Evolutionary conservation across 30 jellyfish, hydroid and myxozoan genomes (phyloP).

Genomic region (Cassiopea andromeda): DNA sequence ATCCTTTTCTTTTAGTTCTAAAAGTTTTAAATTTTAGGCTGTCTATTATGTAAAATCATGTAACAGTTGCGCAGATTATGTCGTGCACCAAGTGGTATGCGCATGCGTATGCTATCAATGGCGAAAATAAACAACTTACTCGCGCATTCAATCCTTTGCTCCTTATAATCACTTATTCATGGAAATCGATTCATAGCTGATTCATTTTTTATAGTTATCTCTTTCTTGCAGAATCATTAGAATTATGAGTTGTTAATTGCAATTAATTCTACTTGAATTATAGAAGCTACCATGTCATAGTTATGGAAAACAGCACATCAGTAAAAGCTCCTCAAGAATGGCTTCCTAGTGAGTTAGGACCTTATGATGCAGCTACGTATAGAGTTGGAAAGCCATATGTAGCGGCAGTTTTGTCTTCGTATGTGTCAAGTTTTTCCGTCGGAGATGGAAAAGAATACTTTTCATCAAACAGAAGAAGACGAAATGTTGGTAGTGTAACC

Average conservation of each 20-base stretch:
- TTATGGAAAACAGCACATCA: slow-evolving; percentile 24
- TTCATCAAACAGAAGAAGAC: slow-evolving; percentile 12
- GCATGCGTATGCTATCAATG: neutral
- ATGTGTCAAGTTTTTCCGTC: slow-evolving; percentile 37
- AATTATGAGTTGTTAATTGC: neutral
- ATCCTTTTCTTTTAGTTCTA: no score
- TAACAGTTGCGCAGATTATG: neutral
- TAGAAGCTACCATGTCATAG: slow-evolving; percentile 76
- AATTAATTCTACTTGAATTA: neutral
- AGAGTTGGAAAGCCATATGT: slow-evolving; percentile 66
- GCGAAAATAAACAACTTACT: neutral
- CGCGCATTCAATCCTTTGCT: neutral
- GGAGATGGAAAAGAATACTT: slow-evolving; percentile 85
- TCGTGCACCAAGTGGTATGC: neutral
- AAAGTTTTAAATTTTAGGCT: neutral
- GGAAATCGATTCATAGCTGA: neutral
- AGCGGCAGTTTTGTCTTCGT: slow-evolving; percentile 71
- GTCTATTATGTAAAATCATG: neutral
- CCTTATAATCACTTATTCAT: neutral
- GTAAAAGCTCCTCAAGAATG: slow-evolving; percentile 29
- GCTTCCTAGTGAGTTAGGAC: slow-evolving; percentile 21
- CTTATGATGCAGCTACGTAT: slow-evolving; percentile 54
- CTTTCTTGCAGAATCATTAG: neutral
- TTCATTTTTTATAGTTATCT: neutral
- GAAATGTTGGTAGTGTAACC: slow-evolving; percentile 32